phyloP scores from a whole-genome alignment of 2,888 invertebrate genomes.

The Lasioglossum villosulum region DNA sequence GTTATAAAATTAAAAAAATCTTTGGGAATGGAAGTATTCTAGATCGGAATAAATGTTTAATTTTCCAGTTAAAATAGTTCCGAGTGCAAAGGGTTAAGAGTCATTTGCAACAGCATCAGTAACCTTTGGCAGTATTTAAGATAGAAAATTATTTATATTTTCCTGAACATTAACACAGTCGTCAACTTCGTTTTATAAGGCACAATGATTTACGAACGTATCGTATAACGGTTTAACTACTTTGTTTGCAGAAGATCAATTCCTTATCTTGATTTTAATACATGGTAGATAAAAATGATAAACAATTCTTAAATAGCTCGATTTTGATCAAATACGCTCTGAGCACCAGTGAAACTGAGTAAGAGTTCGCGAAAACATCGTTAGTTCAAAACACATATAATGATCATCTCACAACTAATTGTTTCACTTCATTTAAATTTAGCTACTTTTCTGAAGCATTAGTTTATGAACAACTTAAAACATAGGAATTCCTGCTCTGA shows the following conservation, averaged over 20 bases:
- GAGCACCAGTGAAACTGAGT: conserved; percentile 7
- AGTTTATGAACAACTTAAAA: not conserved
- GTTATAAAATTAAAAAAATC: too few species aligned
- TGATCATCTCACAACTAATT: not conserved
- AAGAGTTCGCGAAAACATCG: not conserved
- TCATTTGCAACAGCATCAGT: not conserved
- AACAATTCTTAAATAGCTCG: not conserved
- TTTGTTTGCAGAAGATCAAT: conserved; percentile 15
- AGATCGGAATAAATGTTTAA: too few species aligned
- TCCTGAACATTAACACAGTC: not conserved
- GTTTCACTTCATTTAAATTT: too few species aligned
- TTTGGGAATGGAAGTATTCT: too few species aligned
- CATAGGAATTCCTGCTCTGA: not conserved
- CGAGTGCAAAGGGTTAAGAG: too few species aligned
- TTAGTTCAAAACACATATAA: not conserved
- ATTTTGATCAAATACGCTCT: not conserved
- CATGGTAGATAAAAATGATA: conserved; percentile 16
- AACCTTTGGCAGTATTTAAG: not conserved
- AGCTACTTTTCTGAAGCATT: not conserved
- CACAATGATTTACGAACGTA: not conserved
- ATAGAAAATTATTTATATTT: not conserved
- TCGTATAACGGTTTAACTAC: not conserved
- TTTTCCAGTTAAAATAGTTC: too few species aligned
- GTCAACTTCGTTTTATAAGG: not conserved
- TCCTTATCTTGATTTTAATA: conserved; percentile 30